Evolutionary conservation across 2,113 vertebrate species (phyloP).

Genomic region (Himantopus leucocephalus): DNA sequence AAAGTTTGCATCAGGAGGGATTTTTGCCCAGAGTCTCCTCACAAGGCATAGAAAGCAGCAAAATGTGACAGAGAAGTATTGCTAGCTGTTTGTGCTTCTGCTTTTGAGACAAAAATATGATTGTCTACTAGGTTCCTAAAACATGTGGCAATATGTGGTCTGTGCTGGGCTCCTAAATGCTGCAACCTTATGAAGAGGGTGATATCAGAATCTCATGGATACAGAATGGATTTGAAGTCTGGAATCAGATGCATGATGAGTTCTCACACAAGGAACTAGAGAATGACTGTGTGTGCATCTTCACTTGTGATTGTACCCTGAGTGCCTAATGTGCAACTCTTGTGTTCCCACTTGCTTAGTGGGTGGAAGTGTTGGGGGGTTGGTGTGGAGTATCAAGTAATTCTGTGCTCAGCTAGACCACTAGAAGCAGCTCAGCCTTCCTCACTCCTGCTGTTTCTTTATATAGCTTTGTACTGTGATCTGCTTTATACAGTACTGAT

Average conservation of each 20-base stretch:
- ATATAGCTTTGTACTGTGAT: constrained; percentile 40
- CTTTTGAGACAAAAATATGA: not conserved
- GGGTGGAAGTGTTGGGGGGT: not conserved
- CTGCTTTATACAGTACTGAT: constrained; percentile 42
- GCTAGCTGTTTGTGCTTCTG: not conserved
- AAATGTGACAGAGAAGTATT: not conserved
- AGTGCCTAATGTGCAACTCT: not conserved
- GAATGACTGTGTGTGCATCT: not conserved
- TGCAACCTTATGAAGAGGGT: not conserved
- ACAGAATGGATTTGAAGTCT: not conserved
- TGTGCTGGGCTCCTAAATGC: not conserved
- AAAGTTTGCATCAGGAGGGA: not conserved
- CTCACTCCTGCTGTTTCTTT: constrained; percentile 31
- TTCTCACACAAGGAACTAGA: not conserved
- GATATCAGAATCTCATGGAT: not conserved
- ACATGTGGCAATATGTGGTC: not conserved
- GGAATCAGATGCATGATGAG: not conserved
- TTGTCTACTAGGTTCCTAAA: not conserved
- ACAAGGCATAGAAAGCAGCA: not conserved
- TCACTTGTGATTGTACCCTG: not conserved
- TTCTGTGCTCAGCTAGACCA: constrained; percentile 19
- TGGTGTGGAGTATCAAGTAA: not conserved
- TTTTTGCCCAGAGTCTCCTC: not conserved
- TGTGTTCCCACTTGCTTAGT: not conserved
- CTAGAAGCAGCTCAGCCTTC: constrained; percentile 5